Conservation (phyloP, 1,140 invertebrate species). For the Aphelenchoides besseyi region DNA sequence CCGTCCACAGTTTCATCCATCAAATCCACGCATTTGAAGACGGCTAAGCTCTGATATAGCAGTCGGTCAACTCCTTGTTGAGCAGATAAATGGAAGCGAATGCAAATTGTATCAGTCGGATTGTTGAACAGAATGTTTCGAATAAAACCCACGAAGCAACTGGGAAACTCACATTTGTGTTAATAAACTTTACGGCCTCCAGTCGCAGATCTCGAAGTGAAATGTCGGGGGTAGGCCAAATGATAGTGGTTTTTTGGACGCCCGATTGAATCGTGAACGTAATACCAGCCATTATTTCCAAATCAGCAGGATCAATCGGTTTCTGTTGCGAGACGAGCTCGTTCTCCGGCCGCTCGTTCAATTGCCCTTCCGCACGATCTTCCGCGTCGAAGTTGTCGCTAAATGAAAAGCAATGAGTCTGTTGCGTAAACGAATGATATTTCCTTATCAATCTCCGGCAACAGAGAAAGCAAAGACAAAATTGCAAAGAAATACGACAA, state of each 20-base stretch:
- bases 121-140: too few relatives aligned
- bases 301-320: not conserved
- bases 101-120: too few relatives aligned
- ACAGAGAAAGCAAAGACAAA: too few relatives aligned
- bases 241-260: constrained; percentile 34
- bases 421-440: too few relatives aligned
- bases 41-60: too few relatives aligned
- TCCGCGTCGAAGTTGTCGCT: not conserved
- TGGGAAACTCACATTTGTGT: constrained; percentile 40
- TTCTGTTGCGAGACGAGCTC: not conserved
- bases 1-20: too few relatives aligned
- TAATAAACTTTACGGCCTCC: constrained; percentile 50
- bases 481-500: too few relatives aligned
- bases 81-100: too few relatives aligned
- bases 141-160: too few relatives aligned
- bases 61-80: too few relatives aligned
- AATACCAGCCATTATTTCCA: constrained; percentile 32
- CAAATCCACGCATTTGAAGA: too few relatives aligned
- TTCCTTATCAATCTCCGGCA: too few relatives aligned
- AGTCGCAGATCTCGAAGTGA: constrained; percentile 46
- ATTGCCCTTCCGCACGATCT: not conserved
- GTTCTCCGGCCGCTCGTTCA: not conserved
- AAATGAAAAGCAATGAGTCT: not conserved
- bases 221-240: constrained; percentile 40
- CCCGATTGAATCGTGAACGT: constrained; percentile 45